Base-by-base conservation (phyloP, 1,140 invertebrate genomes). In the Eurosta solidaginis region DNA sequence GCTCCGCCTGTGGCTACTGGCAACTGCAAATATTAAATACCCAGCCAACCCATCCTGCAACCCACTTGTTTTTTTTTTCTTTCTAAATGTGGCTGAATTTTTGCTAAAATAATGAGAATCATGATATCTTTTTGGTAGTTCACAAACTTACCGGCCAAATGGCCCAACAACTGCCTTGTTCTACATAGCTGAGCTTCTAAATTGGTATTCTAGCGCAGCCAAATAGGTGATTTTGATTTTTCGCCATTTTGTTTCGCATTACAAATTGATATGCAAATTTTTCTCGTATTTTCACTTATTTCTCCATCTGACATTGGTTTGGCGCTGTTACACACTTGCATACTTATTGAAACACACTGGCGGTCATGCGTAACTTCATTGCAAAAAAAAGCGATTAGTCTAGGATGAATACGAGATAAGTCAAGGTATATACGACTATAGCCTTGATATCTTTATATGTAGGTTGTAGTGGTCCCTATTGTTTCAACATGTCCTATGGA, bases 221-320 rank as follows among this genome's bases (percentile, higher is more conserved):
- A 14, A 68, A 33, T 33, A 68, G 78, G 79, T 75, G 79, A 77
- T 80, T 78, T 78, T 78, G 79, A 45, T 77, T 45, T 78, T 42
- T 77, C 27, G 81, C 80, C 79, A 80, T 82, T 85, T 84, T 85
- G 75, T 75, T 68, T 82, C 78, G 81, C 81, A 81, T 81, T 83
- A 85, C 84, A 85, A 85, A 85, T 85, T 85, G 84, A 85, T 85
- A 85, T 85, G 84, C 84, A 85, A 85, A 85, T 85, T 85, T 85
- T 77, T 68, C 59, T 83, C 44, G 59, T 68, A 68, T 68, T 68
- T 42, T 68, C 59, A 33, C 59, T 68, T 68, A 68, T 68, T 68
- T 68, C 59, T 42, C 17, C 59, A 68, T 68, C 59, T 68, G 59
- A 68, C 59, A 68, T 68, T 42, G 59, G 17, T 7, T n/a, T 36